Conservation (phyloP, 35 echinoderm and acorn worm species). For the Diadema setosum region DNA sequence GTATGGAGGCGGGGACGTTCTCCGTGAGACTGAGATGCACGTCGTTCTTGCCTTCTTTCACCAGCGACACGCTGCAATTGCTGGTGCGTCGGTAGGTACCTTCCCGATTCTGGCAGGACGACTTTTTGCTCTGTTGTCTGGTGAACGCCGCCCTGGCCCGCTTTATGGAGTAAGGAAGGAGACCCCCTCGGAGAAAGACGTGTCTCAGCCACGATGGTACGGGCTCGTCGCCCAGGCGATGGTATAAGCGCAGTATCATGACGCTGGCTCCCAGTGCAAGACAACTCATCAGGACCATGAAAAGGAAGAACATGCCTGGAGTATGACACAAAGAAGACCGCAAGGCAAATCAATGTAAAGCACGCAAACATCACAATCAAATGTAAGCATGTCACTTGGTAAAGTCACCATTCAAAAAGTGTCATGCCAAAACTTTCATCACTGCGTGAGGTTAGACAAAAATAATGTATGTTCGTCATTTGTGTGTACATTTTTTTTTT, state of each 20-base stretch:
- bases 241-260: not conserved
- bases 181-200: not conserved
- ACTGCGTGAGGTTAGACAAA: too few relatives aligned
- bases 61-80: not conserved
- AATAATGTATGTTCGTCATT: too few relatives aligned
- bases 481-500: too few relatives aligned
- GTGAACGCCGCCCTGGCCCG: not conserved
- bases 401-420: too few relatives aligned
- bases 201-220: not conserved
- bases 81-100: not conserved
- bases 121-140: not conserved
- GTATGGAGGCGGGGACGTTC: not conserved
- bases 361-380: too few relatives aligned
- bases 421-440: too few relatives aligned
- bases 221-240: not conserved
- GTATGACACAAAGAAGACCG: not conserved
- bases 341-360: too few relatives aligned
- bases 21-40: not conserved
- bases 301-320: not conserved
- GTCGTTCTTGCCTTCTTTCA: not conserved
- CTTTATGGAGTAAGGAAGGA: not conserved
- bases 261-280: constrained; percentile 2
- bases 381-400: too few relatives aligned
- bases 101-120: not conserved
- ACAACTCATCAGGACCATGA: constrained; percentile 1